A percentile compares a stretch with the other conserved stretches of the same genome.
Evolutionary conservation across 2,113 vertebrate species (phyloP).

Genomic region (Semicossyphus pulcher): DNA sequence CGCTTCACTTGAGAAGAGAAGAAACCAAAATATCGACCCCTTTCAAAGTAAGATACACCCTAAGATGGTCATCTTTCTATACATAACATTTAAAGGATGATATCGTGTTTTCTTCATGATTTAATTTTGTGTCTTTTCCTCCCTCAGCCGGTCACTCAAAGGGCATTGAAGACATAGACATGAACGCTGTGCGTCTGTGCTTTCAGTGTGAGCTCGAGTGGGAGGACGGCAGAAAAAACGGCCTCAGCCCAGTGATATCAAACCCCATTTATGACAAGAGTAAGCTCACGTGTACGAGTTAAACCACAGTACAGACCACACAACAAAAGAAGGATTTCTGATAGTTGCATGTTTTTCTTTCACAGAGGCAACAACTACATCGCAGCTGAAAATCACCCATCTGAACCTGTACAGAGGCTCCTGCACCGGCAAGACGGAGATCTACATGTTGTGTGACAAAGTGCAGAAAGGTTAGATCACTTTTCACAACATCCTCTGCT

Average conservation of each 20-base stretch:
- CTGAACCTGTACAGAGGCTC: slow-evolving; percentile 88
- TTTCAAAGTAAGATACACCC: slow-evolving; percentile 86
- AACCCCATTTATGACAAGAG: slow-evolving; percentile 95
- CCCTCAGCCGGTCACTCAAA: slow-evolving; percentile 88
- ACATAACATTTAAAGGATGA: neutral
- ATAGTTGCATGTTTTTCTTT: slow-evolving; percentile 2
- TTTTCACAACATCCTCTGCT: too few relatives aligned
- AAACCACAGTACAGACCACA: neutral
- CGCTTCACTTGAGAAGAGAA: slow-evolving; percentile 87
- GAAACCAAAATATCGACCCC: slow-evolving; percentile 90
- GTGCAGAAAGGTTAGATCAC: slow-evolving; percentile 93
- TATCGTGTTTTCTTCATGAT: neutral
- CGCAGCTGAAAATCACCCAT: slow-evolving; percentile 91
- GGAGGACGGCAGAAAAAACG: slow-evolving; percentile 76
- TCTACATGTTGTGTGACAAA: slow-evolving; percentile 95
- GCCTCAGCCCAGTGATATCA: slow-evolving; percentile 88
- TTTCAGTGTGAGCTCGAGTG: slow-evolving; percentile 91
- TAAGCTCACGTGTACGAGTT: slow-evolving; percentile 66
- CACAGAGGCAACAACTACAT: slow-evolving; percentile 94
- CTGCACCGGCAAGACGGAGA: slow-evolving; percentile 89
- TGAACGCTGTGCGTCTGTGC: slow-evolving; percentile 94
- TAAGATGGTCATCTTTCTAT: neutral
- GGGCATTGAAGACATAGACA: slow-evolving; percentile 95
- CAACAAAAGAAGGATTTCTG: neutral
- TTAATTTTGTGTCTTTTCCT: neutral